A percentile compares a stretch with the other conserved stretches of the same genome.
Evolutionary conservation across 2,797 vertebrate species (phyloP).

Genomic region (Remorina albescens): DNA sequence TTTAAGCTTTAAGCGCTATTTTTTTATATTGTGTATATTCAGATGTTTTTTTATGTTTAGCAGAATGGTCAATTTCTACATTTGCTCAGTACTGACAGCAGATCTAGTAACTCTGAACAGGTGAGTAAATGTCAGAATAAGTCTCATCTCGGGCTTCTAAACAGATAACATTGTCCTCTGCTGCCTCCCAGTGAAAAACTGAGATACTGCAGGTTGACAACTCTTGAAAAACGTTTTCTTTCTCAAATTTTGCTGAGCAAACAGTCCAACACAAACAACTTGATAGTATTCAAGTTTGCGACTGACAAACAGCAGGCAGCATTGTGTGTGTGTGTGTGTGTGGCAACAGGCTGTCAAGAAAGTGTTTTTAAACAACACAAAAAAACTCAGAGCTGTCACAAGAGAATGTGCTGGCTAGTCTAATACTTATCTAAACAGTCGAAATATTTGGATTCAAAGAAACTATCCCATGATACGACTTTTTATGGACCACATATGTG

Average conservation of each 20-base stretch:
- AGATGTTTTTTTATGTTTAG: neutral
- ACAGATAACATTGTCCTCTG: neutral
- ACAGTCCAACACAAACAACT: neutral
- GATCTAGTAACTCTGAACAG: neutral
- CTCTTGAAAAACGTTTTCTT: neutral
- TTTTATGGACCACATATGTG: slow-evolving; percentile 33
- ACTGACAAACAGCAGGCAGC: slow-evolving; percentile 13
- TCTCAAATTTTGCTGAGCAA: neutral
- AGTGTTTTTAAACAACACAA: slow-evolving; percentile 49
- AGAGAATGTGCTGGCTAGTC: slow-evolving; percentile 35
- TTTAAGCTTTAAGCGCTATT: too few relatives aligned
- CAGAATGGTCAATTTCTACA: too few relatives aligned
- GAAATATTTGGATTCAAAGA: slow-evolving; percentile 17
- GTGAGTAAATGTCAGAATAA: neutral
- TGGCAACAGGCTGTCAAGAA: slow-evolving; percentile 11
- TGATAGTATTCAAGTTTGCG: neutral
- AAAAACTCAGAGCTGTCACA: slow-evolving; percentile 34
- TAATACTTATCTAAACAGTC: slow-evolving; percentile 38
- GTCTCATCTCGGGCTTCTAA: neutral
- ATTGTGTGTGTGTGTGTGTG: slow-evolving; percentile 9
- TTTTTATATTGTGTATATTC: too few relatives aligned
- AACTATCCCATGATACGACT: slow-evolving; percentile 1
- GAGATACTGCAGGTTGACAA: neutral
- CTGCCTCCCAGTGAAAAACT: slow-evolving; percentile 35
- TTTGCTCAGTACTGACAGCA: neutral